phyloP scores from a whole-genome alignment of 2,113 vertebrate species.

The Castor canadensis region DNA sequence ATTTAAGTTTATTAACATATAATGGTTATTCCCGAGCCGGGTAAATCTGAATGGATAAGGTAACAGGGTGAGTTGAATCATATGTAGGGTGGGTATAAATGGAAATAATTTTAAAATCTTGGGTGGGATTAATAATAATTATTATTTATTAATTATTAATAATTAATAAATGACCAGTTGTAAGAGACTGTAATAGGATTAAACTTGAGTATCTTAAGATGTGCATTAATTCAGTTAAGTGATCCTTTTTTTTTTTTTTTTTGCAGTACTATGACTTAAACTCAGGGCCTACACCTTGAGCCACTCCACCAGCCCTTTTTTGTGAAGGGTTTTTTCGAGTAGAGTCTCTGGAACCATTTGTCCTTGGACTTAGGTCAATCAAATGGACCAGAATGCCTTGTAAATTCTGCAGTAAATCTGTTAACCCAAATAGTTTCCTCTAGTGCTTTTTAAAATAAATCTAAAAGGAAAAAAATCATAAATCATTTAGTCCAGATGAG shows the following conservation, averaged over 20 bases:
- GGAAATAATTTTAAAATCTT: not conserved
- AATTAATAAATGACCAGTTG: not conserved
- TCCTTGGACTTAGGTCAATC: no score
- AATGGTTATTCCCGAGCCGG: no score
- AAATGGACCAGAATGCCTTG: not conserved
- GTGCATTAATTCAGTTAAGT: not conserved
- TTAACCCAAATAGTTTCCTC: not conserved
- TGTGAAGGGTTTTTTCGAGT: no score
- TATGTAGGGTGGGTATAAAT: not conserved
- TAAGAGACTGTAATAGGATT: slow-evolving; percentile 6
- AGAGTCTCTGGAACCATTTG: no score
- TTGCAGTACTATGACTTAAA: no score
- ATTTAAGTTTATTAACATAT: no score
- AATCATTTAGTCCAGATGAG: not conserved
- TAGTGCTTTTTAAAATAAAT: not conserved
- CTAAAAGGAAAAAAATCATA: not conserved
- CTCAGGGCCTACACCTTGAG: no score
- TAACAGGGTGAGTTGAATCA: not conserved
- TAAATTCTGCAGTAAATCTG: not conserved
- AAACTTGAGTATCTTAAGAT: not conserved
- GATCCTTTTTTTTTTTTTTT: no score
- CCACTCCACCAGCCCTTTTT: no score
- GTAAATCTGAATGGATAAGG: not conserved
- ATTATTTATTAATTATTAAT: no score
- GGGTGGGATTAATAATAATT: no score